Evolutionary conservation across 2,888 invertebrate species (phyloP).

Genomic region (Amorpha juglandis): DNA sequence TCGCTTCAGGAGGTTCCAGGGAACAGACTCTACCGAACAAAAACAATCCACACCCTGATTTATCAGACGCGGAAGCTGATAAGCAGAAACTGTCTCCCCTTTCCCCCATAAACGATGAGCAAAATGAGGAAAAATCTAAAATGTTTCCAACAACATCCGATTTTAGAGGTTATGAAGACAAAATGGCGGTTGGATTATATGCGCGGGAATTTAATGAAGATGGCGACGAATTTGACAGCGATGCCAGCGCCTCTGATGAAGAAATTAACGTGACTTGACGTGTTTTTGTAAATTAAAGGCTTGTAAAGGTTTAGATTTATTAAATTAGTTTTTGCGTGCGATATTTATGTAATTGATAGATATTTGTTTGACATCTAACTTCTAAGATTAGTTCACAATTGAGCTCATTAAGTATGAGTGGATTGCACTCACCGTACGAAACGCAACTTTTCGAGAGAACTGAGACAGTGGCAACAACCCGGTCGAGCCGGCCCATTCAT

Average conservation of each 20-base stretch:
- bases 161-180: constrained; percentile 69
- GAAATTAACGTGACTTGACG: constrained; percentile 95
- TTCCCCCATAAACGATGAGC: constrained; percentile 75
- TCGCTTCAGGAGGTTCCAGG: constrained; percentile 96
- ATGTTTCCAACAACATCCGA: constrained; percentile 66
- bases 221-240: constrained; percentile 77
- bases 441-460: too few species aligned
- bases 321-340: constrained; percentile 6
- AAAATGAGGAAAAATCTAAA: constrained; percentile 61
- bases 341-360: neutral
- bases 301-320: constrained; percentile 28
- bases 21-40: constrained; percentile 98
- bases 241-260: constrained; percentile 89
- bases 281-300: constrained; percentile 53
- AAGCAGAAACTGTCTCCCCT: constrained; percentile 87
- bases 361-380: too few species aligned
- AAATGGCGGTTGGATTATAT: constrained; percentile 61
- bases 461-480: too few species aligned
- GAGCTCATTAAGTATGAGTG: too few species aligned
- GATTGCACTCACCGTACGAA: too few species aligned
- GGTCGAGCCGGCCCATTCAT: too few species aligned
- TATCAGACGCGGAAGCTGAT: constrained; percentile 95
- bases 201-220: constrained; percentile 73
- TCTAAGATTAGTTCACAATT: too few species aligned
- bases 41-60: constrained; percentile 97